Evolutionary conservation across 2,888 invertebrate genomes (phyloP).

Genomic region (Acanthococcus lagerstroemiae): DNA sequence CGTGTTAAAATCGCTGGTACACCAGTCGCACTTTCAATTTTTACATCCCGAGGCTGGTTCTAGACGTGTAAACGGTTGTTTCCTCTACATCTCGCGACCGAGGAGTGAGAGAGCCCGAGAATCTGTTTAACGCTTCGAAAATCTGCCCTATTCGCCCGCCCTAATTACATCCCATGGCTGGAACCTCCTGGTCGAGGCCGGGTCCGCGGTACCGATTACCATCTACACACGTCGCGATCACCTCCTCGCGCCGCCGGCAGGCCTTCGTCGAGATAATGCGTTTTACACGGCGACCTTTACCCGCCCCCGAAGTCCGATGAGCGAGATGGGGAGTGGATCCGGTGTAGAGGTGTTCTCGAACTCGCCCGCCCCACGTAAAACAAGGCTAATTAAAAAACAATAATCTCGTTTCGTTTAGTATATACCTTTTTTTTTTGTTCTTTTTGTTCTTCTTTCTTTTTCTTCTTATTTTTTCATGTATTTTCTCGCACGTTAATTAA

Average conservation of each 20-base stretch:
- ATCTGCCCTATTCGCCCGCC: neutral
- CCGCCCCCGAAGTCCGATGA: neutral
- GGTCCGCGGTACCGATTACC: neutral
- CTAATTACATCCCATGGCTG: neutral
- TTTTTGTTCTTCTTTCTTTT: neutral
- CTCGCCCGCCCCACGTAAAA: slow-evolving; percentile 8
- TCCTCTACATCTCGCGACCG: too few species aligned
- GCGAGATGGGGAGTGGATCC: neutral
- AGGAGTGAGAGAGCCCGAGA: neutral
- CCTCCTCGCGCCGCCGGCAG: neutral
- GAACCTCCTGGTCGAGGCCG: neutral
- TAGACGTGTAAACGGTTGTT: neutral
- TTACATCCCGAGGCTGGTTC: neutral
- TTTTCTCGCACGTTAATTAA: slow-evolving; percentile 9
- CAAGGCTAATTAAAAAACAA: slow-evolving; percentile 12
- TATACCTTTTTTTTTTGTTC: too few species aligned
- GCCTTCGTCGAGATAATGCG: neutral
- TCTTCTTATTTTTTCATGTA: neutral
- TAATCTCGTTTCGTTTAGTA: slow-evolving; percentile 12
- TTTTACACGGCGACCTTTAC: neutral
- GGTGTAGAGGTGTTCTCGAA: neutral
- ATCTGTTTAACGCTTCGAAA: neutral
- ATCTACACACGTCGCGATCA: neutral
- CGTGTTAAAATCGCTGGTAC: too few species aligned
- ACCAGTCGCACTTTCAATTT: neutral